Base-by-base conservation (phyloP, 2,113 vertebrate species). In the Phaetusa simplex region DNA sequence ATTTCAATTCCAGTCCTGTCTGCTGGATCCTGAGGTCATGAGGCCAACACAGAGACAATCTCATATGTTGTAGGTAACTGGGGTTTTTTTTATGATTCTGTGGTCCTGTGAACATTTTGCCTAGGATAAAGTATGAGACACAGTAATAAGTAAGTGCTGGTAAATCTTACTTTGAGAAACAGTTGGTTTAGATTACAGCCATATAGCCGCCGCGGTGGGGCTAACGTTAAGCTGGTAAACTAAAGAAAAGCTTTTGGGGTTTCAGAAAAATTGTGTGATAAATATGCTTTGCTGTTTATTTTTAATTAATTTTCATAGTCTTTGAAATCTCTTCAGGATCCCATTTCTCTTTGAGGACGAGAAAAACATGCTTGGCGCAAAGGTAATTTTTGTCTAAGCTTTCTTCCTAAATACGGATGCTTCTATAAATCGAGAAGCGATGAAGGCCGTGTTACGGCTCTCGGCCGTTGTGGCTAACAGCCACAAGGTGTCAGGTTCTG, bases 401-500 rank as follows among this genome's bases (percentile, higher is more conserved):
- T 73, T 29, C 22, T 80, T 66, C 21, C 15, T 43, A 3, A 30
- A 6, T 12, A 2, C 1, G 6, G 34, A 9, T 49, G 53, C 50
- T 90, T n/a, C 1, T 4, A 2, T 12, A 1, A 73, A 40, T 5
- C 0, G 18, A 26, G 61, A 34, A 29, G 11, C 2, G 43, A 40
- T 27, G 18, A 22, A 7, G 20, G 8, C 8, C 8, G 8, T n/a
- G 56, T 17, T 11, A 11, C 36, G 36, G 4, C 36, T 32, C 23
- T 10, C 36, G 24, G 34, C 24, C 23, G 47, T 21, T 45, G 59
- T 21, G 55, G 61, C 30, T 1, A 49, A 6, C 22, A 52, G 65
- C 95, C 97, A 29, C 94, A 94, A 96, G 97, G 30, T 93, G 97
- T 92, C 97, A 96, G 49, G 42, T 62, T 93, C 21, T 70, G 91